A percentile compares a stretch with the other conserved stretches of the same genome.
Conservation (phyloP, 2,113 vertebrate species). For the Jacana jacana region DNA sequence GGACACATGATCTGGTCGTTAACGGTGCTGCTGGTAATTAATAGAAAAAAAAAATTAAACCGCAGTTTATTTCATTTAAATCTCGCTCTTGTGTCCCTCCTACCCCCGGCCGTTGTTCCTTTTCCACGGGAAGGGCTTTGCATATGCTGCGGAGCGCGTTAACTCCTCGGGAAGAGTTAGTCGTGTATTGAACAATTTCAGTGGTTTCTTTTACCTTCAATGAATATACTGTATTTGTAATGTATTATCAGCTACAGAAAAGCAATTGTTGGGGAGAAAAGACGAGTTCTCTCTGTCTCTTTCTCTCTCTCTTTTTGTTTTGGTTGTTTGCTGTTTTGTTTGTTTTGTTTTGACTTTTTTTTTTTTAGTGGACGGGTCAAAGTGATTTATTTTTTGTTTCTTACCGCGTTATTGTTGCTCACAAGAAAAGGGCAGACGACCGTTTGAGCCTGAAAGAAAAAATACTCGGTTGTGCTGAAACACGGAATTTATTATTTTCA, state of each 20-base stretch:
- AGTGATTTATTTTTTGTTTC: neutral
- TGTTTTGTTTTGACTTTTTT: too few relatives aligned
- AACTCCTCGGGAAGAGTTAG: neutral
- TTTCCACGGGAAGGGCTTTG: neutral
- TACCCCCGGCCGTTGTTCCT: neutral
- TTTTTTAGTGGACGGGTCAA: neutral
- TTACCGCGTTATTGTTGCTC: neutral
- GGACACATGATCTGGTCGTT: neutral
- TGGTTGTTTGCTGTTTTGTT: too few relatives aligned
- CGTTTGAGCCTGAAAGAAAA: neutral
- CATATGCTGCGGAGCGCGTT: neutral
- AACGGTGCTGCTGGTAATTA: neutral
- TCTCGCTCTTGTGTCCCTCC: neutral
- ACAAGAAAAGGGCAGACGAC: neutral
- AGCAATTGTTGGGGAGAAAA: neutral
- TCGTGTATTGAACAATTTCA: neutral
- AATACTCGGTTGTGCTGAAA: neutral
- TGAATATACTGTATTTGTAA: neutral
- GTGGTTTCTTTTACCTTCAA: neutral
- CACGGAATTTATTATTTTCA: neutral
- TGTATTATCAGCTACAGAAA: neutral
- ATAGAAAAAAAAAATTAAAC: accelerated
- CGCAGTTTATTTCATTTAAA: neutral
- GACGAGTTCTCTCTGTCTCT: neutral
- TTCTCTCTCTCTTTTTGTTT: too few relatives aligned